Conservation (phyloP, 2,888 invertebrate species). For the Plutella xylostella region DNA sequence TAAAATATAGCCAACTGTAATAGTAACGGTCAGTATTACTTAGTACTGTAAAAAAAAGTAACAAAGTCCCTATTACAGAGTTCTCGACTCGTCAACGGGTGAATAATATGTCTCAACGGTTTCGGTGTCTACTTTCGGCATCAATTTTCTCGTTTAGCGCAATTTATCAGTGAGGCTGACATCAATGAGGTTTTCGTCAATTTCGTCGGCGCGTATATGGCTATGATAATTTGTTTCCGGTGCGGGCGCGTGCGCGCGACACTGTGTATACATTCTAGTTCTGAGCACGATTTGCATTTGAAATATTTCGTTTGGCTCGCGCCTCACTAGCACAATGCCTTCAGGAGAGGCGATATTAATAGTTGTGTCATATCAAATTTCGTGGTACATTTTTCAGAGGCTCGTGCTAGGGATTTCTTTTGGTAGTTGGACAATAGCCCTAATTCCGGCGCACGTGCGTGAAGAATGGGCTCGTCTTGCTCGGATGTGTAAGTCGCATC, state of each 20-base stretch:
- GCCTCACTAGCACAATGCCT: slow-evolving; percentile 55
- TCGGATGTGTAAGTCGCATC: too few species aligned
- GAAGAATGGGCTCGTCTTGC: slow-evolving; percentile 37
- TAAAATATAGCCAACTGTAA: too few species aligned
- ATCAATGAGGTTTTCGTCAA: slow-evolving; percentile 62
- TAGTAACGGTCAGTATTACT: too few species aligned
- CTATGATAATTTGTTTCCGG: slow-evolving; percentile 70
- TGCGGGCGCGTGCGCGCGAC: slow-evolving; percentile 64
- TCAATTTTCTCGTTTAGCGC: slow-evolving; percentile 56
- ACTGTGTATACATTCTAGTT: slow-evolving; percentile 63
- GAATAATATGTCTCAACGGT: slow-evolving; percentile 37
- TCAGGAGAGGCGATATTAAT: slow-evolving; percentile 48
- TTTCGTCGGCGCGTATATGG: slow-evolving; percentile 63
- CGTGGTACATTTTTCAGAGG: slow-evolving; percentile 63
- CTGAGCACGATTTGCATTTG: slow-evolving; percentile 68
- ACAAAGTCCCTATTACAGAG: too few species aligned
- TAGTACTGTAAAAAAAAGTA: too few species aligned
- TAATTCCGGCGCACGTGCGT: slow-evolving; percentile 58
- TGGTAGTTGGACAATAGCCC: slow-evolving; percentile 42
- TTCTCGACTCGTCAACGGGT: too few species aligned
- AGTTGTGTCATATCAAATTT: slow-evolving; percentile 61
- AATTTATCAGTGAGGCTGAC: slow-evolving; percentile 57
- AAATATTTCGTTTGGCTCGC: slow-evolving; percentile 62
- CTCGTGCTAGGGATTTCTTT: slow-evolving; percentile 52
- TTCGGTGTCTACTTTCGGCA: slow-evolving; percentile 32